Evolutionary conservation across 2,888 invertebrate genomes (phyloP).

Genomic region (Phengaris alcon): DNA sequence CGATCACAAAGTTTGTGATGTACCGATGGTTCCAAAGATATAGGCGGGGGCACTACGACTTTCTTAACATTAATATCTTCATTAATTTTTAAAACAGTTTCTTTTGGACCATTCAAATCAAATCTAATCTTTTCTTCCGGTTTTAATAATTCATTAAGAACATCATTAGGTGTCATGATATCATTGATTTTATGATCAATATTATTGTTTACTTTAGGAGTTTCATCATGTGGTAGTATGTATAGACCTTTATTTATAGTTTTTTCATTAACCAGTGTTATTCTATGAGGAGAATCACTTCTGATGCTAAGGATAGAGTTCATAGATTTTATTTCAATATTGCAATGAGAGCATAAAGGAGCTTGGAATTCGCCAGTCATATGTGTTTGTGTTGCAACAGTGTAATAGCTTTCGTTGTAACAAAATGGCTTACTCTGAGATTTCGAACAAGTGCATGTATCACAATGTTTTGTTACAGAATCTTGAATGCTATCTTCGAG

Average conservation of each 20-base stretch:
- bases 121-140: slow-evolving; percentile 47
- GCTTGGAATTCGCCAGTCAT: slow-evolving; percentile 71
- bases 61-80: slow-evolving; percentile 54
- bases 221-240: slow-evolving; percentile 53
- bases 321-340: slow-evolving; percentile 74
- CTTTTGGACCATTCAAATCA: slow-evolving; percentile 46
- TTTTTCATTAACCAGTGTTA: slow-evolving; percentile 62
- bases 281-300: slow-evolving; percentile 61
- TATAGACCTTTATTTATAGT: slow-evolving; percentile 53
- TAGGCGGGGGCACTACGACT: slow-evolving; percentile 41
- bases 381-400: slow-evolving; percentile 82
- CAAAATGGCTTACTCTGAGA: slow-evolving; percentile 73
- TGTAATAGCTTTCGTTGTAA: slow-evolving; percentile 77
- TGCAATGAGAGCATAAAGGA: slow-evolving; percentile 81
- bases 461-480: slow-evolving; percentile 88
- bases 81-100: slow-evolving; percentile 44
- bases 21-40: slow-evolving; percentile 70
- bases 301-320: slow-evolving; percentile 66
- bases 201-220: slow-evolving; percentile 30
- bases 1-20: slow-evolving; percentile 82
- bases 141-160: slow-evolving; percentile 47
- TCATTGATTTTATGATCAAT: slow-evolving; percentile 43
- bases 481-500: slow-evolving; percentile 92
- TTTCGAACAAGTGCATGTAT: slow-evolving; percentile 87
- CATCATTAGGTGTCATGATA: slow-evolving; percentile 45